Percentiles rank a stretch among this genome's conserved stretches.
phyloP scores from a whole-genome alignment of 2,888 invertebrate species.

The Drosophila basisetae region DNA sequence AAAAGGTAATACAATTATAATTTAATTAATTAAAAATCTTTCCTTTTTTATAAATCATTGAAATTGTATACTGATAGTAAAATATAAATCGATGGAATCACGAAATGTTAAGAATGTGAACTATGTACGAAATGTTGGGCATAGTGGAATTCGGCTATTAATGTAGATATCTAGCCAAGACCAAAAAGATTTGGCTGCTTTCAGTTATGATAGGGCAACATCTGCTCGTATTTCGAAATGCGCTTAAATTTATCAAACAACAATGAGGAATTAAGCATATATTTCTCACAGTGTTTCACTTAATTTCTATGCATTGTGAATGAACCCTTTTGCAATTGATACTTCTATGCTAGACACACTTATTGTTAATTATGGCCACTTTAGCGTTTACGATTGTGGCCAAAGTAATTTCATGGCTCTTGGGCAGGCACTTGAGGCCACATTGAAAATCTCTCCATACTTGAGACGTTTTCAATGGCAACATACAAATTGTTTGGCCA shows the following conservation, averaged over 20 bases:
- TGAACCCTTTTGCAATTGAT: constrained; percentile 14
- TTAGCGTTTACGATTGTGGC: constrained; percentile 6
- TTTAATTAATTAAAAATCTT: no score
- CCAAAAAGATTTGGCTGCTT: neutral
- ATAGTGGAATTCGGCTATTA: neutral
- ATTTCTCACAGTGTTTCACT: constrained; percentile 19
- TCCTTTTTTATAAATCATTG: no score
- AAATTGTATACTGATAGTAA: no score
- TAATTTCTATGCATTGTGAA: neutral
- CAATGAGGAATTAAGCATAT: neutral
- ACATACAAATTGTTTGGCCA: constrained; percentile 47
- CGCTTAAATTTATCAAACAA: neutral
- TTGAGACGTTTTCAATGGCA: constrained; percentile 48
- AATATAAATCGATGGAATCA: no score
- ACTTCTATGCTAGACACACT: neutral
- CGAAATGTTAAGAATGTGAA: no score
- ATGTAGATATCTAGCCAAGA: neutral
- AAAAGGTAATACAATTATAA: no score
- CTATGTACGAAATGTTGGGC: no score
- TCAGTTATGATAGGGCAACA: neutral
- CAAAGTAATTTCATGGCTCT: constrained; percentile 46
- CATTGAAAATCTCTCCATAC: constrained; percentile 20
- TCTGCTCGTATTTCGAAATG: neutral
- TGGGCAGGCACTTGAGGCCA: constrained; percentile 42
- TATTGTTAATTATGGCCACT: constrained; percentile 45